Evolutionary conservation across 2,888 invertebrate genomes (phyloP).

Genomic region (Diplazon laetatorius): DNA sequence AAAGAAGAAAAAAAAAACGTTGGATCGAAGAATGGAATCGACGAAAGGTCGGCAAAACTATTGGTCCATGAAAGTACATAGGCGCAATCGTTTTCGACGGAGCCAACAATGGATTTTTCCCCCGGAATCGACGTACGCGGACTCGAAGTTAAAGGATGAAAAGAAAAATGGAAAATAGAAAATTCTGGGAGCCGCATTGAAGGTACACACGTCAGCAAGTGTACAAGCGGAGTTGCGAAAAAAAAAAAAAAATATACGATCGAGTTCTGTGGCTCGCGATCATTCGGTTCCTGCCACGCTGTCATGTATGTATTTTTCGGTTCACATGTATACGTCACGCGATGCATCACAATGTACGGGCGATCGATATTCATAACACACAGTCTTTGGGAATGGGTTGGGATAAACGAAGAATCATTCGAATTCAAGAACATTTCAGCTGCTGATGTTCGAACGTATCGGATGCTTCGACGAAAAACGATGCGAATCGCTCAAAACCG

Average conservation of each 20-base stretch:
- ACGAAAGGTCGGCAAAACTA: conserved; percentile 23
- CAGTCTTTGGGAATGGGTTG: background rate
- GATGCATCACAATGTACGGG: background rate
- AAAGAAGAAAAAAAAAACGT: background rate
- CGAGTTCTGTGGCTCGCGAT: background rate
- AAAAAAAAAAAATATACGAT: too few relatives aligned
- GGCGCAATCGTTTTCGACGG: background rate
- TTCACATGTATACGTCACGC: background rate
- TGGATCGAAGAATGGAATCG: background rate
- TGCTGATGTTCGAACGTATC: too few relatives aligned
- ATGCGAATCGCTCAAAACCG: too few relatives aligned
- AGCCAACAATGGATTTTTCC: conserved; percentile 28
- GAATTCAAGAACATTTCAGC: background rate
- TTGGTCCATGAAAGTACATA: conserved; percentile 2
- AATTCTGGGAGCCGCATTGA: background rate
- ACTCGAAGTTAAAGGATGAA: background rate
- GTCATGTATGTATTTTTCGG: conserved; percentile 19
- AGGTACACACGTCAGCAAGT: conserved; percentile 1
- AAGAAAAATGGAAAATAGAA: too few relatives aligned
- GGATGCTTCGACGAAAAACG: too few relatives aligned
- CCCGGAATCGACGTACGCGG: background rate
- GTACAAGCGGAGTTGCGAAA: too few relatives aligned
- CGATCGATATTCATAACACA: conserved; percentile 1
- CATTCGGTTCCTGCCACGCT: background rate
- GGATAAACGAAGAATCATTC: background rate